phyloP scores from a whole-genome alignment of 2,797 vertebrate genomes.

The Sebastes trivittatus region DNA sequence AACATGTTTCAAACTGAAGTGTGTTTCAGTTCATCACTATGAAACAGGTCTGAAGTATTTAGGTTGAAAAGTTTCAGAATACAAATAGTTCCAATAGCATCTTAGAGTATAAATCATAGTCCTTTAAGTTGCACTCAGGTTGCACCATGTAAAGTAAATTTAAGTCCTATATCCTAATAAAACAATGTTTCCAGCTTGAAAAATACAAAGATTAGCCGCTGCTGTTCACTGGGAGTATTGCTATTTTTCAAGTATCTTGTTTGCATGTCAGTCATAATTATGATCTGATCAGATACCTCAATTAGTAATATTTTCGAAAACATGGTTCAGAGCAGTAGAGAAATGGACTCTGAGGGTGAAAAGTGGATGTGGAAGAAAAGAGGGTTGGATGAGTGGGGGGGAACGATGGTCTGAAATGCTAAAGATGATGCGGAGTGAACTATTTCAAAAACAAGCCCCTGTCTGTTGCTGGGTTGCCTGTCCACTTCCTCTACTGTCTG shows the following conservation, averaged over 20 bases:
- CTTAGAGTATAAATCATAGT: too few species aligned
- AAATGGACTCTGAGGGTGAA: background rate
- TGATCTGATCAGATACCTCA: background rate
- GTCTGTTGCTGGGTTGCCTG: slow-evolving; percentile 46
- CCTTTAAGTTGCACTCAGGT: background rate
- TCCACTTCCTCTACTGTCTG: slow-evolving; percentile 65
- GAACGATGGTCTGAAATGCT: background rate
- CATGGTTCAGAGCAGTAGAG: background rate
- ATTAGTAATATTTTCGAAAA: background rate
- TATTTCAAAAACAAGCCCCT: slow-evolving; percentile 53
- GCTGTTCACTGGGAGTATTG: background rate
- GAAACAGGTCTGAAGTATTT: too few species aligned
- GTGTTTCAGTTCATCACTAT: too few species aligned
- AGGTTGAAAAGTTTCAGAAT: too few species aligned
- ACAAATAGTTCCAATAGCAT: too few species aligned
- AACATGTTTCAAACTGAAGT: fast-evolving
- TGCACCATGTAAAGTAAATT: background rate
- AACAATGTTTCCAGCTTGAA: background rate
- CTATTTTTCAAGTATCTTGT: background rate
- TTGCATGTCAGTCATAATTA: background rate
- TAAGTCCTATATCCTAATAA: background rate
- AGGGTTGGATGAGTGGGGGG: background rate
- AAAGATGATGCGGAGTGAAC: slow-evolving; percentile 28
- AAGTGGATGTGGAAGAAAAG: background rate
- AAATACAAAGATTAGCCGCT: background rate